A percentile compares a stretch with the other conserved stretches of the same genome.
Evolutionary conservation across 2,888 invertebrate species (phyloP).

Genomic region (Polymixis flavicincta): DNA sequence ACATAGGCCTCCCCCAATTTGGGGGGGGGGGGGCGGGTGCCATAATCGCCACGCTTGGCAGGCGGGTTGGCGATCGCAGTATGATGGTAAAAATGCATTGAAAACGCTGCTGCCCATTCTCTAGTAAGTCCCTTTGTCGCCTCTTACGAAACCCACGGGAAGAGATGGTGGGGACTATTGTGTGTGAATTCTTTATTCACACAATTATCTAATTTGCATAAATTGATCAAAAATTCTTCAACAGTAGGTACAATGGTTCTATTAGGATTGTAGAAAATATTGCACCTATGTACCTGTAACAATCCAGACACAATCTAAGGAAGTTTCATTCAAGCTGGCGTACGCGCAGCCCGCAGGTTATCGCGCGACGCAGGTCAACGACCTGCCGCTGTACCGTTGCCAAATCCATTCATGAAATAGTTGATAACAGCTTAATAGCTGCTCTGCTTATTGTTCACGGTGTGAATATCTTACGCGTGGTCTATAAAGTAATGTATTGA

Average conservation of each 20-base stretch:
- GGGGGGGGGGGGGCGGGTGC: too few species aligned
- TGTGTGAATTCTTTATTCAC: not conserved
- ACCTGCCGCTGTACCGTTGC: slow-evolving; percentile 65
- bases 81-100: too few species aligned
- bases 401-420: slow-evolving; percentile 68
- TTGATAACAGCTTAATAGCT: slow-evolving; percentile 63
- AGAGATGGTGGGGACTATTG: too few species aligned
- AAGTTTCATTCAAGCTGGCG: slow-evolving; percentile 61
- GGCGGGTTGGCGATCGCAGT: too few species aligned
- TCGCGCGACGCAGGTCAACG: slow-evolving; percentile 61
- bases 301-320: slow-evolving; percentile 60
- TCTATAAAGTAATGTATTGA: not conserved
- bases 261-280: slow-evolving; percentile 16
- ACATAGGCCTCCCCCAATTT: too few species aligned
- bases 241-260: not conserved
- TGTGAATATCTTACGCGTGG: slow-evolving; percentile 10
- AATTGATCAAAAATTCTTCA: not conserved
- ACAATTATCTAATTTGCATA: not conserved
- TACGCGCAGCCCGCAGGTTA: slow-evolving; percentile 70
- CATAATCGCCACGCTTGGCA: too few species aligned
- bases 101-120: too few species aligned
- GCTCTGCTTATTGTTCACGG: slow-evolving; percentile 29
- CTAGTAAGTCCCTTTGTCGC: too few species aligned
- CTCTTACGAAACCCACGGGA: too few species aligned
- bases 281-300: slow-evolving; percentile 18